Evolutionary conservation across 2,888 invertebrate genomes (phyloP), one percentile per base, ranked within the genome.

Genomic region (Lepidonotus clava): DNA sequence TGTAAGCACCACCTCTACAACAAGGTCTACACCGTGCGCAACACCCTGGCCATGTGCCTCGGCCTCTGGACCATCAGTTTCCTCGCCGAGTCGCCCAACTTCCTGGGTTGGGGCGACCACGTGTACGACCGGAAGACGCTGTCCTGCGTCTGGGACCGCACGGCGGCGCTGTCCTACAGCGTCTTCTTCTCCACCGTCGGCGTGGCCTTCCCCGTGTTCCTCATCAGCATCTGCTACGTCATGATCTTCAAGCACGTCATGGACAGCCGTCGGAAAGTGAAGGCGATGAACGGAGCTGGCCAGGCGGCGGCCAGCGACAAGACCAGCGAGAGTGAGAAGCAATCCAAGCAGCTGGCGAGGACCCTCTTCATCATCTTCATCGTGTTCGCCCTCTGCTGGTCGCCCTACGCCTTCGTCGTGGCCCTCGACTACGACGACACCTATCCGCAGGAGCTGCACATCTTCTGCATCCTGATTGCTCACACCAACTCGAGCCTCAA

Each of bases 81-180:
- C 80, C 83, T 89, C 24, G 77, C 89, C 11, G 88, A 90, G 67
- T 34, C 89, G 76, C 88, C 88, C 11, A 89, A 88, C 85, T 85
- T 89, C 77, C 11, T 87, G 6, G 90, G 89, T 32, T 90, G 90
- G 90, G 90, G 90, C 14, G 89, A 89, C 67, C 88, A 90, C 80
- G 86, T 61, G 41, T 90, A 87, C 67, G 90, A 90, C 84, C 41
- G 86, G 32, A 90, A 90, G 77, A 89, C 89, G 14, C 66, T 90
- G 34, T 88, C 67, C 56, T 90, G 90, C 83, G 87, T 90, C 36
- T 90, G 88, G 87, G 88, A 90, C 80, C 53, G 90, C 46, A 84
- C 88, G 38, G 89, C 89, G 8, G 86, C 83, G 66, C 86, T 86
- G 21, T 87, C 87, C 36, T 90, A 90, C 88, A 89, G 88, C 24